Evolutionary conservation across 2,888 invertebrate species (phyloP), one percentile per base, ranked within the genome.

Genomic region (Caenorhabditis wallacei): DNA sequence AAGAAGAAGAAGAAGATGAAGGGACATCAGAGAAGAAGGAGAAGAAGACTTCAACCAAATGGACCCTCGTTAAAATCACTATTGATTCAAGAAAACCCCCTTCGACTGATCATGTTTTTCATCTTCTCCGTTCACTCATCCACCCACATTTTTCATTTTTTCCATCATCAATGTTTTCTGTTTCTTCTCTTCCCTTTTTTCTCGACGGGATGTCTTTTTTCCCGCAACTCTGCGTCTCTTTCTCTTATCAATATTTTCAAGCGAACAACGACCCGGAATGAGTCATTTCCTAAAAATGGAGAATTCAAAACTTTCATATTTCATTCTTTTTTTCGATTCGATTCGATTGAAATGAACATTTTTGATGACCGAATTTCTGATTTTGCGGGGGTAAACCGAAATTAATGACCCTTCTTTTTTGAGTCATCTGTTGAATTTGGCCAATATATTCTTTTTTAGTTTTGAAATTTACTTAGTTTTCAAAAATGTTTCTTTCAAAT

Each of bases 61-160:
- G 24, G 35, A 20, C 13, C 37, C 54, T 37, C 40, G 37, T 57
- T 56, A n/a, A 56, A 59, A 59, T 30, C 22, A 35, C 43, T 57
- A 48, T 70, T 48, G 70, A 57, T 70, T 35, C 20, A 35, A 43
- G 20, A 24, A 63, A 43, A 26, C 48, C 43, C 48, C 43, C 57
- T 57, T 4, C 24, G 26, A 10, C 16, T 18, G 20, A 68, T 8
- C 10, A 30, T 57, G 16, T 30, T 46, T 43, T 56, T 30, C 13
- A 18, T 48, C 20, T 48, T 48, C 35, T 54, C 24, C 43, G 63
- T 74, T 74, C 72, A 74, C 74, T 74, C 74, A 74, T 74, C 74
- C 74, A 74, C 74, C 74, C 74, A 74, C 74, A 51, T 46, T 46
- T n/a, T n/a, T 63, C 22, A 13, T 24, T 66, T 53, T 16, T 53